Percentiles rank a stretch among this genome's conserved stretches.
Conservation (phyloP, 2,888 invertebrate species). For the Gnatocerus cornutus region DNA sequence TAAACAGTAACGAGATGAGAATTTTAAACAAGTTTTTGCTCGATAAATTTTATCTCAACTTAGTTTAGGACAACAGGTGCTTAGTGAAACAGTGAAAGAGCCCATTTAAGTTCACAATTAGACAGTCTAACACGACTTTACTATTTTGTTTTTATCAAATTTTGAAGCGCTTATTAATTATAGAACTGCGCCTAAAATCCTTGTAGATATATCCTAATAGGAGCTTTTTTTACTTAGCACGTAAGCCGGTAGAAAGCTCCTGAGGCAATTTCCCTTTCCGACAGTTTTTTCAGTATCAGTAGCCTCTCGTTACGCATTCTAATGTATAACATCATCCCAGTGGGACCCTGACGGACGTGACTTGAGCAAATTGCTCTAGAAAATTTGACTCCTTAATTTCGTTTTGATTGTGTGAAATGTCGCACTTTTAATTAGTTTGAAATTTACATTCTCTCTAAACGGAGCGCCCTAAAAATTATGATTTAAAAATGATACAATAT, state of each 20-base stretch:
- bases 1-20: neutral
- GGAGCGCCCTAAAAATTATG: slow-evolving; percentile 11
- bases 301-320: slow-evolving; percentile 62
- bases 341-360: slow-evolving; percentile 58
- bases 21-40: neutral
- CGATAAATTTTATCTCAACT: too few species aligned
- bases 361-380: slow-evolving; percentile 61
- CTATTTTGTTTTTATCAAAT: too few species aligned
- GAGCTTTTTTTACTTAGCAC: slow-evolving; percentile 46
- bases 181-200: neutral
- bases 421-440: slow-evolving; percentile 61
- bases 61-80: too few species aligned
- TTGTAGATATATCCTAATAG: slow-evolving; percentile 31
- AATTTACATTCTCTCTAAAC: slow-evolving; percentile 50
- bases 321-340: slow-evolving; percentile 56
- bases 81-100: too few species aligned
- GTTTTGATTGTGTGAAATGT: slow-evolving; percentile 64
- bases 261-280: slow-evolving; percentile 59
- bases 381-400: slow-evolving; percentile 63
- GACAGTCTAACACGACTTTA: too few species aligned
- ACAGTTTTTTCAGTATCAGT: slow-evolving; percentile 60
- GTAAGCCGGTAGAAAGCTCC: slow-evolving; percentile 45
- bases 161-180: too few species aligned
- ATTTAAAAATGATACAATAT: neutral
- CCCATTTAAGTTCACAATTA: too few species aligned